phyloP scores from a whole-genome alignment of 2,888 invertebrate genomes.

The Tenthredo distinguenda region DNA sequence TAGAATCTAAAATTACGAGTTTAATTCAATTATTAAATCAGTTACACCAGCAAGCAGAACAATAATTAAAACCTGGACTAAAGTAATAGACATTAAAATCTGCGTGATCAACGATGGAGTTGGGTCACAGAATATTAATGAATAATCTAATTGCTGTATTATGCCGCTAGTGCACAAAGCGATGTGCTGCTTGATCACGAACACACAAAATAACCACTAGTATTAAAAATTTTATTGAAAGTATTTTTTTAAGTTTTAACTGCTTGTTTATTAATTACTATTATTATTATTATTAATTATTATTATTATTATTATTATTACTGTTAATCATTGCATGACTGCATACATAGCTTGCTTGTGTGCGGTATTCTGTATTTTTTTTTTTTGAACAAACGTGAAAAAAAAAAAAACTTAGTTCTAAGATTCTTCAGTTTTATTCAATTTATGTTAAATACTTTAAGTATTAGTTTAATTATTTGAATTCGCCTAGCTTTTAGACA shows the following conservation, averaged over 20 bases:
- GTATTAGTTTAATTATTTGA: conserved; percentile 22
- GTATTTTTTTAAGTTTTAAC: conserved; percentile 58
- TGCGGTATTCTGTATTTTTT: conserved; percentile 41
- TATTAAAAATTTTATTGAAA: conserved; percentile 58
- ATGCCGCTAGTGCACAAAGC: conserved; percentile 53
- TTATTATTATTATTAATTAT: conserved; percentile 21
- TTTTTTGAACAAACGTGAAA: neutral
- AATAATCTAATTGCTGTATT: conserved; percentile 63
- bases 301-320: conserved; percentile 36
- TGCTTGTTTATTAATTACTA: conserved; percentile 39
- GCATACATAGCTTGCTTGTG: conserved; percentile 22
- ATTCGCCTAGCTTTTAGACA: conserved; percentile 6
- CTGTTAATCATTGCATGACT: conserved; percentile 34
- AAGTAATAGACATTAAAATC: neutral
- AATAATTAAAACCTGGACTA: neutral
- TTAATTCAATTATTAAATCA: conserved; percentile 7
- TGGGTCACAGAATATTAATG: conserved; percentile 41
- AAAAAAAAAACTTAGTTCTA: conserved; percentile 1
- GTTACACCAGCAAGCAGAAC: neutral
- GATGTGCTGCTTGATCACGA: conserved; percentile 55
- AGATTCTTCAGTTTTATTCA: conserved; percentile 21
- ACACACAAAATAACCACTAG: conserved; percentile 55
- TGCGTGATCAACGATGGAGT: neutral
- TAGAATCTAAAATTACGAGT: conserved; percentile 17
- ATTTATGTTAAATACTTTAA: conserved; percentile 19